Evolutionary conservation across 2,888 invertebrate genomes (phyloP), one percentile per base, ranked within the genome.

Genomic region (Toxonevra muliebris): DNA sequence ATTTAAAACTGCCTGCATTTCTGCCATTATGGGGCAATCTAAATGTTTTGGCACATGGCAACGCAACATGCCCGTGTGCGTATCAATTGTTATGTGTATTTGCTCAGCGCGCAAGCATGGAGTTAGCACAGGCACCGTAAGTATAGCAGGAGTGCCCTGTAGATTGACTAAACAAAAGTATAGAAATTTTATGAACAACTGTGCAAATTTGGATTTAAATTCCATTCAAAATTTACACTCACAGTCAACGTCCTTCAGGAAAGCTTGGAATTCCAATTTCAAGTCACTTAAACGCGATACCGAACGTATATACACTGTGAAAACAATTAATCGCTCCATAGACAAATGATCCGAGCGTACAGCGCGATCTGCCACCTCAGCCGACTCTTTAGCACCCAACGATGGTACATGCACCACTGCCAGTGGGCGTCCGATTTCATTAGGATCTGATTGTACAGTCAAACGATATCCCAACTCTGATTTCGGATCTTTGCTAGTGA

Each of bases 31-130:
- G 42, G 93, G 92, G 68, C 94, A 92, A 73, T 88, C 88, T 74
- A 94, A 92, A 86, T 95, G 95, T 80, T 96, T 95, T 11, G 96
- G 96, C 55, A 97, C 94, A 79, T 97, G 95, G 75, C 95, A 94
- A 73, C 96, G 92, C 76, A 95, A 88, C 86, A 94, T 92, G 0
- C 98, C 98, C 9, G 95, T 95, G 85, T 97, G 96, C 43, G 96
- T 95, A 83, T 97, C 96, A 61, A 98, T 96, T 40, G 96, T 94
- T 68, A 98, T 92, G 68, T 97, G 88, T 73, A 98, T 88, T 83
- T 95, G 93, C 84, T 98, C 97, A 0, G 97, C 96, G 73, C 95
- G 89, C 79, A 97, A 87, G 83, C 96, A 97, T 30, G 97, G 97
- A 75, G 92, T 90, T 62, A 97, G 87, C 73, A 97, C 91, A 1